Evolutionary conservation across 2,888 invertebrate genomes (phyloP), one percentile per base, ranked within the genome.

Genomic region (Netelia fuscicornis): DNA sequence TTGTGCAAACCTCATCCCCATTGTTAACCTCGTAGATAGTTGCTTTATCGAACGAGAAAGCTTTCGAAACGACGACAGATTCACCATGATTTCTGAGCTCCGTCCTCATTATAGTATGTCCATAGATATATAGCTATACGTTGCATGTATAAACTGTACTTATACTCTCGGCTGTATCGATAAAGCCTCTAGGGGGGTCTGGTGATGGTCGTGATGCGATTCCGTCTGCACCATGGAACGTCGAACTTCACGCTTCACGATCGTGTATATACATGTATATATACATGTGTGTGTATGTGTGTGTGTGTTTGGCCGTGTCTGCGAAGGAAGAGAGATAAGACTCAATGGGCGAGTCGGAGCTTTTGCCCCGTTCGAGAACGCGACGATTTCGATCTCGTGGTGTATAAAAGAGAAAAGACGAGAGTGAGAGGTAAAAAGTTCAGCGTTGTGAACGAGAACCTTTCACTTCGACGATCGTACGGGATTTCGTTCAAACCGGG

Each of bases 21-120:
- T 58, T 13, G 58, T 58, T 20, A 13, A 11, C 10, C 20, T 20
- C 58, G 58, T 23, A 9, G 64, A 75, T 17, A 30, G 30, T 11
- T 6, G 64, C 52, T 81, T 62, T 68, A 64, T 75, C 71, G 71
- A 17, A 13, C 44, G 52, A 62, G 64, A 52, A 75, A 75, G 52
- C 65, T 64, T 65, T 37, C 54, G 64, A 75, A 65, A 54, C 64
- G 75, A 54, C 37, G 64, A 37, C n/a, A 20, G 75, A 75, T 75
- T 20, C 52, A 42, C 23, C n/a, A 44, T 30, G 52, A 75, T 75
- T 75, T 54, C 54, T 54, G 37, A 65, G 52, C 75, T 64, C 48
- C 37, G 44, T 64, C 62, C 9, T 58, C 20, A 3, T 17, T 20
- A 58, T 58, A n/a, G n/a, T n/a, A 58, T n/a, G 2, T 54, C 23